These are phyloP conservation scores for Hyperoodon ampullatus DNA, from an alignment of 2,113 vertebrate genomes.

Conservation along the genomic window DNA sequence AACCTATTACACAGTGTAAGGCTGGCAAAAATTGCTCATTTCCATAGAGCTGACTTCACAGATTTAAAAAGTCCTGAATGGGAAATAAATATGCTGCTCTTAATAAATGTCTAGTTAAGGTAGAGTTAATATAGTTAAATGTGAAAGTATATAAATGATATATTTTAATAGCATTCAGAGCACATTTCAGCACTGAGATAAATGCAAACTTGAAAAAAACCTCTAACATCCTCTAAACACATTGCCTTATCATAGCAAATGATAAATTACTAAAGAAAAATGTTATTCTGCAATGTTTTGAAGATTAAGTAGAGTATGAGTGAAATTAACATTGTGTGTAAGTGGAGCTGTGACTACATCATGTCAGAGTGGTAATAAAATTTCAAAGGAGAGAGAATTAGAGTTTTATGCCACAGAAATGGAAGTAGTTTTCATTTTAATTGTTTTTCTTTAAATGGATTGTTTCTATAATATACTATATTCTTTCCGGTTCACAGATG, in stretches of 20 bases:
- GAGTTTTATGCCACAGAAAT: slow-evolving; percentile 72
- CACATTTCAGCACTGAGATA: slow-evolving; percentile 80
- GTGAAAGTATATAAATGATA: slow-evolving; percentile 81
- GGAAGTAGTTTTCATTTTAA: slow-evolving; percentile 73
- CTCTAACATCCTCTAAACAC: slow-evolving; percentile 69
- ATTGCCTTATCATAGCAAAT: slow-evolving; percentile 67
- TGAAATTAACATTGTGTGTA: slow-evolving; percentile 78
- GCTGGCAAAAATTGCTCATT: slow-evolving; percentile 85
- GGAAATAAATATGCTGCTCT: slow-evolving; percentile 86
- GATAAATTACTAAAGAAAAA: slow-evolving; percentile 73
- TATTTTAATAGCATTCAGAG: slow-evolving; percentile 80
- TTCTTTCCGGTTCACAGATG: slow-evolving; percentile 74
- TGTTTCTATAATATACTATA: slow-evolving; percentile 76
- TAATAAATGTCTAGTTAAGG: slow-evolving; percentile 87
- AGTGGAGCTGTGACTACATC: slow-evolving; percentile 70
- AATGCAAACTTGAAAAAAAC: slow-evolving; percentile 78
- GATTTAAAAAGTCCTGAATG: slow-evolving; percentile 84
- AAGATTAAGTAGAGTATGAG: slow-evolving; percentile 78
- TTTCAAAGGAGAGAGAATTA: slow-evolving; percentile 72
- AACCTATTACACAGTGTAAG: slow-evolving; percentile 84
- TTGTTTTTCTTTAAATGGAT: slow-evolving; percentile 80
- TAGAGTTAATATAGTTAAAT: slow-evolving; percentile 85
- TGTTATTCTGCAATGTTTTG: slow-evolving; percentile 71
- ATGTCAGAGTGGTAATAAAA: slow-evolving; percentile 79
- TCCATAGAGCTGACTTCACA: slow-evolving; percentile 87